Conservation (phyloP, 2,113 vertebrate species). For the Calyptomena viridis region DNA sequence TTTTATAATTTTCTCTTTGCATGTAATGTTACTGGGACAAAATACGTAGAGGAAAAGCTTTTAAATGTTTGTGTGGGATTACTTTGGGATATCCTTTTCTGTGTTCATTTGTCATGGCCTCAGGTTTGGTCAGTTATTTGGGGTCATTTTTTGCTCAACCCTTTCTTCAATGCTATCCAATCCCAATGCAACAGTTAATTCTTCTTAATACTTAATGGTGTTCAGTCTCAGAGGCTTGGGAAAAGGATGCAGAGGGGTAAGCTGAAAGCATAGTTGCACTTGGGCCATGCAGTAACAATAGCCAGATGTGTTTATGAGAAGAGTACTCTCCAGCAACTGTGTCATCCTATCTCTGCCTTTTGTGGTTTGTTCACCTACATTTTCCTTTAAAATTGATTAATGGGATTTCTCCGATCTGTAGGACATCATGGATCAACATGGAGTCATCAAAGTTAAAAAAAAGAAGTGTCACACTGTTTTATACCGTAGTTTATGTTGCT, state of each 20-base stretch:
- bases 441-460: not conserved
- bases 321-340: not conserved
- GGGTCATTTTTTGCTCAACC: not conserved
- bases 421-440: not conserved
- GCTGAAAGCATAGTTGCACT: not conserved
- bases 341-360: not conserved
- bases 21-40: not conserved
- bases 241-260: not conserved
- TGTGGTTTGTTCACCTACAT: not conserved
- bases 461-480: not conserved
- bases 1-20: not conserved
- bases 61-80: not conserved
- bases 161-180: not conserved
- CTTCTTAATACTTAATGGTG: not conserved
- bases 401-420: not conserved
- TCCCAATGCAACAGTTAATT: not conserved
- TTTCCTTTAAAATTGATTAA: not conserved
- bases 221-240: not conserved
- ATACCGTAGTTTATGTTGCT: not conserved
- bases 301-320: not conserved
- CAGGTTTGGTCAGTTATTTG: not conserved
- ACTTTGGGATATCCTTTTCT: not conserved
- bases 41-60: not conserved
- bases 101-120: not conserved
- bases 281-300: rapidly evolving